Base-by-base conservation (phyloP, 1,140 invertebrate species). In the Brachionus asplanchnoidis region DNA sequence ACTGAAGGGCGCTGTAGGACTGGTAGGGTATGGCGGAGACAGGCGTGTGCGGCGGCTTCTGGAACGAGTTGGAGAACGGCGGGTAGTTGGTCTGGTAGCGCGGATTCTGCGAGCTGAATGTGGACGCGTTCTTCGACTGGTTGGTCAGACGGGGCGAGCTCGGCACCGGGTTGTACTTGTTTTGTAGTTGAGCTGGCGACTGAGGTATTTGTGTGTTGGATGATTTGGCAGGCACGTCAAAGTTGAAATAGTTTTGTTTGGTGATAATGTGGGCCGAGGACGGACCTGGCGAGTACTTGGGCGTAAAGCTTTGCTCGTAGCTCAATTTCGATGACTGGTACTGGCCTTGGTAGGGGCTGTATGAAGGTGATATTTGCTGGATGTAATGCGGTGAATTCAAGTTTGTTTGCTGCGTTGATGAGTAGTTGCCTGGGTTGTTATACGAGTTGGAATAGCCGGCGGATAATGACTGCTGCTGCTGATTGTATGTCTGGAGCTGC, bases 221-320 rank as follows among this genome's bases (percentile, higher is more conserved):
- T 42, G 79, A 26, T 46, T 65, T 68, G 14, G 23, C 9, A 0
- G 79, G 40, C 65, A 82, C 79, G 28, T 82, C 79, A 42, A 82
- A 82, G 36, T 82, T 82, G 11, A 82, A 82, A 82, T 65, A 68
- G 36, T 42, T 65, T 42, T 68, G 53, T 65, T 82, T 68, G 53
- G 60, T 82, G 8, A 65, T 1, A 20, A 60, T 60, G 32, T 68
- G 79, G 0, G 79, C 79, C 42, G 79, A 82, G 12, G 79, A 82
- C 9, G 79, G 79, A 20, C 79, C 36, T 42, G 79, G 79, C 32
- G 79, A 82, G 20, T 82, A 82, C 20, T 82, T 82, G 8, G 79
- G 79, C 53, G 79, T 82, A 36, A 65, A 82, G 40, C 79, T 82
- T 68, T 82, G 79, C 42, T 60, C 79, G 12, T 82, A 65, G 14